Base-by-base conservation (phyloP, 2,888 invertebrate genomes). In the Acronicta psi region DNA sequence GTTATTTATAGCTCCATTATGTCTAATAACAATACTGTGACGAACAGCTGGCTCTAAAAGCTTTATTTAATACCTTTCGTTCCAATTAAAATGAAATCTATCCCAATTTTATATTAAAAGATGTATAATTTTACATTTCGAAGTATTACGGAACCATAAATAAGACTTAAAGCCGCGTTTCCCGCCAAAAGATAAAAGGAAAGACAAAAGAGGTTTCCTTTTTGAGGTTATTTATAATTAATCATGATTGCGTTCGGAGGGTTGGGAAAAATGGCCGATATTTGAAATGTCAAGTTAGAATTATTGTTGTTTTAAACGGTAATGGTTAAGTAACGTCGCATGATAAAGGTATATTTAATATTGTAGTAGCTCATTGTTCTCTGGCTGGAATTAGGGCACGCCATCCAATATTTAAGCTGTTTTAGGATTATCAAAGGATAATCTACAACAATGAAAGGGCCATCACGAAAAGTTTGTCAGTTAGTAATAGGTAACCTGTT, bases 81-180 rank as follows among this genome's bases (percentile, higher is more conserved):
- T 31, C 9, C 9, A 43, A 69, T 65, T 69, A 65, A 50, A 69
- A 61, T 41, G 5, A 31, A 44, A 69, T 65, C 41, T 25, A 42
- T 18, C 6, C 9, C 36, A 47, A 61, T 43, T 36, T 36, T 37
- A 50, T n/a, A 29, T 43, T 43, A 50, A 34, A 8, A 8, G 17
- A 17, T 47, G 13, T 14, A 43, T 50, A 3, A 46, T 47, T 63
- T 14, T n/a, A 23, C 9, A 40, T 38, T 46, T 13, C 43, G 9
- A 45, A 64, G 54, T 57, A 68, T 61, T 75, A 69, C 53, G 69
- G 25, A 45, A 51, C 45, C 59, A 69, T 73, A 72, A 73, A 73
- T 58, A 59, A 42, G 42, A 20, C 44, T 36, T 13, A 16, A 36
- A 53, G 54, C 57, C 37, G 44, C 43, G 25, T 37, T 45, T 47